These are phyloP conservation scores for Phrynocephalus forsythii DNA, from an alignment of 2,797 vertebrate genomes.

Conservation along the genomic window DNA sequence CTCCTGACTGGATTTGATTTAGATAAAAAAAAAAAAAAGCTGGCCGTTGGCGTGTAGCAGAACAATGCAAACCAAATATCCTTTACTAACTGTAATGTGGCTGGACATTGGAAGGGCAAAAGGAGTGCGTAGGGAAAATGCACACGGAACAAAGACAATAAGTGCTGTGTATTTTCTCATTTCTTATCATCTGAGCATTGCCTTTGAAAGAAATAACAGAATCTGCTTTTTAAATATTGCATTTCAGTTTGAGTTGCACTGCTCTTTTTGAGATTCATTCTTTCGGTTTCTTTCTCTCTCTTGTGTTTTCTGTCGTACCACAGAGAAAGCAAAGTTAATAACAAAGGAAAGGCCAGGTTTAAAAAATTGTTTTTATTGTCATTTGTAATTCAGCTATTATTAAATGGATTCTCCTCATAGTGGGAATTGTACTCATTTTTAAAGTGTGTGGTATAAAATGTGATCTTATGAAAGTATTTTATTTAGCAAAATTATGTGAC, in stretches of 20 bases:
- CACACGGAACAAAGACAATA: conserved; percentile 6
- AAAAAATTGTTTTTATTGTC: conserved; percentile 68
- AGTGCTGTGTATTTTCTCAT: neutral
- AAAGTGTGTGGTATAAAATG: conserved; percentile 12
- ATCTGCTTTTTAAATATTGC: conserved; percentile 33
- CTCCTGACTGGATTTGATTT: neutral
- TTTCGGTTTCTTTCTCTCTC: conserved; percentile 49
- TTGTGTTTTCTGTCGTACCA: conserved; percentile 73
- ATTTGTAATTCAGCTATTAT: conserved; percentile 77
- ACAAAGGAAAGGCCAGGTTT: conserved; percentile 72
- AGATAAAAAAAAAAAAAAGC: neutral
- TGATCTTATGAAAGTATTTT: conserved; percentile 27
- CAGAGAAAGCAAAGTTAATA: conserved; percentile 77
- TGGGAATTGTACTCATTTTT: conserved; percentile 68
- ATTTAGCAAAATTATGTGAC: conserved; percentile 24
- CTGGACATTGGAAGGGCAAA: neutral
- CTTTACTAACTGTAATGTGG: conserved; percentile 6
- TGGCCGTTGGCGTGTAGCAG: neutral
- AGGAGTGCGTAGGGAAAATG: neutral
- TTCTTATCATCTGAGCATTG: conserved; percentile 6
- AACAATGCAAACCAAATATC: neutral
- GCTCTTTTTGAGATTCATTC: conserved; percentile 30
- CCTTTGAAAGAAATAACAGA: conserved; percentile 14
- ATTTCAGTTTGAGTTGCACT: conserved; percentile 29
- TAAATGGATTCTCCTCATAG: conserved; percentile 74